These are phyloP conservation scores for Phortica okadai DNA, from an alignment of 2,888 invertebrate species.

Conservation along the genomic window DNA sequence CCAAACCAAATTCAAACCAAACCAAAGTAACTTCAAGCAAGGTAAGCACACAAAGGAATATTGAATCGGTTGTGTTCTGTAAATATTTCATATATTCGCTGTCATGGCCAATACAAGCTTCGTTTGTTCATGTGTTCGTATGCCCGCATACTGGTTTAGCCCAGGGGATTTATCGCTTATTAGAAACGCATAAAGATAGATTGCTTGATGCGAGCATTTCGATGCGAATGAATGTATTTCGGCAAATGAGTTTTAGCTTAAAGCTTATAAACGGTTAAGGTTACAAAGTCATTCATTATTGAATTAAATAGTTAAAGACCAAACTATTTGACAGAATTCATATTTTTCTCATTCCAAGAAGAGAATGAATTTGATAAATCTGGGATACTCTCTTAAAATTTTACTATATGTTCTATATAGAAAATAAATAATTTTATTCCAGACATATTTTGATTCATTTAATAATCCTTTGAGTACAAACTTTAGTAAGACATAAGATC, in stretches of 20 bases:
- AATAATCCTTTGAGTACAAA: too few species aligned
- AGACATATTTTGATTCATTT: too few species aligned
- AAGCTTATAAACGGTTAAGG: background rate
- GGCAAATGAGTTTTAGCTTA: background rate
- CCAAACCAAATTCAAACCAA: conserved; percentile 3
- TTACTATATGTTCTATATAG: too few species aligned
- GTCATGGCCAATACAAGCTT: conserved; percentile 25
- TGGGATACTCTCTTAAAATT: too few species aligned
- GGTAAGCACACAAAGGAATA: conserved; percentile 30
- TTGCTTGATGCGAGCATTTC: conserved; percentile 7
- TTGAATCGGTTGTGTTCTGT: conserved; percentile 25
- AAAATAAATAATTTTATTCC: too few species aligned
- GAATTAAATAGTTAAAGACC: background rate
- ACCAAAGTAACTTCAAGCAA: background rate
- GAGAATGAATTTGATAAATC: too few species aligned
- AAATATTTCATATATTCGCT: conserved; percentile 29
- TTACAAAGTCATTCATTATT: background rate
- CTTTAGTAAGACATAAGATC: too few species aligned
- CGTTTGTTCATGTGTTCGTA: conserved; percentile 13
- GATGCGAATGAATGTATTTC: background rate
- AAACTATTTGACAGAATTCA: too few species aligned
- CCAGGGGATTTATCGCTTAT: conserved; percentile 36
- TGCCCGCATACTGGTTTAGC: conserved; percentile 46
- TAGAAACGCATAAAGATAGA: conserved; percentile 28
- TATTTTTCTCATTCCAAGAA: too few species aligned